These are phyloP conservation scores for Drosophila gunungcola DNA, from an alignment of 1,140 invertebrate genomes.

Conservation along the genomic window DNA sequence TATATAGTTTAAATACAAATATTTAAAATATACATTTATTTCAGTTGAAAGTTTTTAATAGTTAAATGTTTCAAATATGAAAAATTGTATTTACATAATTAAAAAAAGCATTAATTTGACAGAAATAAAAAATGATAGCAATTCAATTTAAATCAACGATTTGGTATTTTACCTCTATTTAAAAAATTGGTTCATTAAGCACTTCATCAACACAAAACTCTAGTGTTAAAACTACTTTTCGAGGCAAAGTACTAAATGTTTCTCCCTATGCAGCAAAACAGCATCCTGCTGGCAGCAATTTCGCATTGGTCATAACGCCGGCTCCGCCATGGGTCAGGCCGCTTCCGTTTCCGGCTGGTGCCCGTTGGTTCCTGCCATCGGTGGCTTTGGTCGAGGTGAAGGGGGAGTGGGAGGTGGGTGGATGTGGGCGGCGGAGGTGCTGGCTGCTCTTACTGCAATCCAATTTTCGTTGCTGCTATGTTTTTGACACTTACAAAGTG, in stretches of 20 bases:
- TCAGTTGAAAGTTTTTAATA: too few relatives aligned
- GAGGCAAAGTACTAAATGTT: neutral
- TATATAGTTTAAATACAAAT: too few relatives aligned
- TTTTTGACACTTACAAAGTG: conserved; percentile 82
- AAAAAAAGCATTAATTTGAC: too few relatives aligned
- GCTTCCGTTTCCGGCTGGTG: conserved; percentile 59
- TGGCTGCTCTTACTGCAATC: conserved; percentile 64
- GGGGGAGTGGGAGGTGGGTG: neutral
- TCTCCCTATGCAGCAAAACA: conserved; percentile 21
- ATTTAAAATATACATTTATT: too few relatives aligned
- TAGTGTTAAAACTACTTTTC: neutral
- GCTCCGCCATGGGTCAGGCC: conserved; percentile 55
- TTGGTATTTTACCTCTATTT: too few relatives aligned
- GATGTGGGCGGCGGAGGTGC: conserved; percentile 12
- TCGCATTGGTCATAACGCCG: conserved; percentile 74
- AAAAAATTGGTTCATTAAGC: too few relatives aligned
- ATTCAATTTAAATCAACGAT: too few relatives aligned
- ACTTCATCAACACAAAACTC: too few relatives aligned
- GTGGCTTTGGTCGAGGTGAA: neutral
- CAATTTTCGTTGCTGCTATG: conserved; percentile 80
- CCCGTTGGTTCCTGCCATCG: conserved; percentile 18
- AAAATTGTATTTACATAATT: too few relatives aligned
- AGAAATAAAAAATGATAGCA: too few relatives aligned
- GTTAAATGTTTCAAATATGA: too few relatives aligned
- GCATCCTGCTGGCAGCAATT: conserved; percentile 49